phyloP scores from a whole-genome alignment of 2,113 vertebrate species.

The Columba livia region DNA sequence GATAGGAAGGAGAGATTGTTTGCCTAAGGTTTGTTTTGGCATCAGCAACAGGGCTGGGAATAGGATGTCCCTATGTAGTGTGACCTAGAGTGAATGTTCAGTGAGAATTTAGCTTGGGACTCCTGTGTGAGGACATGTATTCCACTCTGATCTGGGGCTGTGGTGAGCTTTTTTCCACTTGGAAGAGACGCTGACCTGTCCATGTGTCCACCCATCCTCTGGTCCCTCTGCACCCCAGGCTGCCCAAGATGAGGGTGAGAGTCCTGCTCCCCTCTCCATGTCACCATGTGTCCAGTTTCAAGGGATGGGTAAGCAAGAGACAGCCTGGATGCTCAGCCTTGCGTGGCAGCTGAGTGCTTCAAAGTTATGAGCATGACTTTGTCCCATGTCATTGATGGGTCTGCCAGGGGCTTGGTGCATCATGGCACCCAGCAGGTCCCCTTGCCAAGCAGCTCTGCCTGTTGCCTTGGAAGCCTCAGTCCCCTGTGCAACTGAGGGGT shows the following conservation, averaged over 20 bases:
- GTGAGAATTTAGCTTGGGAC: neutral
- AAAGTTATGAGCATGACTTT: neutral
- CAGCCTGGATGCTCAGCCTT: neutral
- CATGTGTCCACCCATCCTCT: neutral
- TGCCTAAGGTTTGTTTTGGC: neutral
- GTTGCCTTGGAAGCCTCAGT: neutral
- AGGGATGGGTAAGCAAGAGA: neutral
- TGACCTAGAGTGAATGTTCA: neutral
- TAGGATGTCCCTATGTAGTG: rapidly evolving
- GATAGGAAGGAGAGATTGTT: neutral
- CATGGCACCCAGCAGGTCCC: neutral
- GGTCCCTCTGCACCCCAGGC: neutral
- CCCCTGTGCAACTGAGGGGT: neutral
- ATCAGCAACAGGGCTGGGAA: neutral
- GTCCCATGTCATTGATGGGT: neutral
- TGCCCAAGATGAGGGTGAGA: neutral
- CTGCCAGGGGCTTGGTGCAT: neutral
- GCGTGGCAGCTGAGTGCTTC: neutral
- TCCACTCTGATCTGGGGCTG: neutral
- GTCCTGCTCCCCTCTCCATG: neutral
- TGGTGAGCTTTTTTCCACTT: conserved; percentile 8
- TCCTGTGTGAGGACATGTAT: neutral
- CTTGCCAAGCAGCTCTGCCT: neutral
- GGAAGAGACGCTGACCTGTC: neutral
- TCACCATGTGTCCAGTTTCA: neutral